Evolutionary conservation across 2,797 vertebrate genomes (phyloP).

Genomic region (Onychomys torridus): DNA sequence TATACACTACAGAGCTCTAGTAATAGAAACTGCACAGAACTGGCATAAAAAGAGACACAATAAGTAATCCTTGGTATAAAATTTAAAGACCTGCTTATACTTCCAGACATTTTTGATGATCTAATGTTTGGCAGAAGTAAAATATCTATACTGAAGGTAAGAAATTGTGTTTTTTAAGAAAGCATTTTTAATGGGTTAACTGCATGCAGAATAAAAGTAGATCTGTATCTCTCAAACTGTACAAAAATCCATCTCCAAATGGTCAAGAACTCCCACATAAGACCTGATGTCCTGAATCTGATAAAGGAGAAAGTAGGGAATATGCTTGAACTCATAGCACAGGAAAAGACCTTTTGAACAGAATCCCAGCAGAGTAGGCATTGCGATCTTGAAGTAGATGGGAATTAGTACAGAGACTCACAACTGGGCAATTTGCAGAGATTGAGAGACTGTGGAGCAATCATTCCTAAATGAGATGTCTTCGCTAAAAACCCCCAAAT

Average conservation of each 20-base stretch:
- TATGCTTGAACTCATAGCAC: background rate
- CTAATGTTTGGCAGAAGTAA: background rate
- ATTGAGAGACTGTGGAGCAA: background rate
- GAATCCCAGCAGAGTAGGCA: background rate
- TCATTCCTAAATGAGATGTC: background rate
- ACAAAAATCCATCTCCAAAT: background rate
- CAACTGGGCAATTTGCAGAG: background rate
- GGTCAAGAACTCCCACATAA: background rate
- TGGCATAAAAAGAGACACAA: background rate
- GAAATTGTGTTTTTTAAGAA: background rate
- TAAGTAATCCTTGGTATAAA: background rate
- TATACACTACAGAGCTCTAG: background rate
- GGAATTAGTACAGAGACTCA: background rate
- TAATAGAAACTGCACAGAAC: background rate
- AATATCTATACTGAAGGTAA: background rate
- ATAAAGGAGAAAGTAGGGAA: background rate
- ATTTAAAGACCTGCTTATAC: background rate
- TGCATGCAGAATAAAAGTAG: background rate
- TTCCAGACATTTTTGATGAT: background rate
- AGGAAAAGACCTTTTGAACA: background rate
- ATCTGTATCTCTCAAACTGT: background rate
- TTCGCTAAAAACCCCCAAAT: background rate
- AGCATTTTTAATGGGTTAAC: too few relatives aligned
- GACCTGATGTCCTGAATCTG: background rate
- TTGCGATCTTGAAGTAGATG: background rate